Evolutionary conservation across 2,797 vertebrate genomes (phyloP).

Genomic region (Cossypha caffra): DNA sequence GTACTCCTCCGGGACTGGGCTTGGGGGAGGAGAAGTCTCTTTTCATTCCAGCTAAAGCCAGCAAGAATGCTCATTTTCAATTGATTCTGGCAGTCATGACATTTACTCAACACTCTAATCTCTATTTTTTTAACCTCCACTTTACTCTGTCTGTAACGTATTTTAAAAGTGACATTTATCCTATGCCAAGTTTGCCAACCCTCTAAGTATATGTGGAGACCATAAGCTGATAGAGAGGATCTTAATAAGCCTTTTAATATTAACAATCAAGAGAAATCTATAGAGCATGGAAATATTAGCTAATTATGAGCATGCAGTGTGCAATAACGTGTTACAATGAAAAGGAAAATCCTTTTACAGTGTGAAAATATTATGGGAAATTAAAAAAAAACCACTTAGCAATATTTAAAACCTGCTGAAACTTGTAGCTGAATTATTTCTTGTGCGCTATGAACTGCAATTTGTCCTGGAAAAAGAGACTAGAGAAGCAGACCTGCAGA

Average conservation of each 20-base stretch:
- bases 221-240: slow-evolving; percentile 33
- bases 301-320: neutral
- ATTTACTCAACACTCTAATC: slow-evolving; percentile 60
- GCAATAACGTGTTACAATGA: neutral
- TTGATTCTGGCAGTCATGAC: slow-evolving; percentile 51
- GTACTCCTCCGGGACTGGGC: neutral
- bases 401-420: slow-evolving; percentile 15
- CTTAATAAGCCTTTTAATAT: slow-evolving; percentile 2
- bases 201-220: slow-evolving; percentile 35
- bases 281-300: neutral
- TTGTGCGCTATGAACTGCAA: slow-evolving; percentile 41
- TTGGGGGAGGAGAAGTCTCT: slow-evolving; percentile 8
- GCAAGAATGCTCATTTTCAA: slow-evolving; percentile 51
- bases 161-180: slow-evolving; percentile 73
- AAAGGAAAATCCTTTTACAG: slow-evolving; percentile 51
- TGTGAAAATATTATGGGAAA: slow-evolving; percentile 51
- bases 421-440: slow-evolving; percentile 44
- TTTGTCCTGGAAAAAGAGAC: slow-evolving; percentile 51
- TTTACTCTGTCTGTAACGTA: slow-evolving; percentile 41
- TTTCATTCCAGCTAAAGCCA: slow-evolving; percentile 42
- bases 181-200: slow-evolving; percentile 55
- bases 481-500: slow-evolving; percentile 48
- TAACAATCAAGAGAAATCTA: neutral
- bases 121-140: slow-evolving; percentile 52
- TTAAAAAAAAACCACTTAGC: neutral